phyloP scores from a whole-genome alignment of 2,113 vertebrate genomes.

The Spilogale gracilis region DNA sequence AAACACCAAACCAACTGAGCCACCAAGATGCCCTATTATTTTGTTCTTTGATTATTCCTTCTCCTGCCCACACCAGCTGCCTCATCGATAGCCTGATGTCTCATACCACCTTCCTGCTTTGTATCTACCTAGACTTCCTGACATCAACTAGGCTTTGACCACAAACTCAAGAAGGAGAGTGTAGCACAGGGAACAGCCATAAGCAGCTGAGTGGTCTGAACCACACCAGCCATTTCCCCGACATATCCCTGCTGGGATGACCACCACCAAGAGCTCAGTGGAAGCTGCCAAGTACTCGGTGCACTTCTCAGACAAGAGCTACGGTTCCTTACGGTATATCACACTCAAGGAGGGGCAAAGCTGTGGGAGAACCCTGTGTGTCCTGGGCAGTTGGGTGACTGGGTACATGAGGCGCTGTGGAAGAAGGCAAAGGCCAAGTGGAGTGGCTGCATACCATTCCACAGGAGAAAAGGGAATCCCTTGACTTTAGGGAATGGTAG shows the following conservation, averaged over 20 bases:
- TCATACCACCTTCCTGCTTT: constrained; percentile 60
- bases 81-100: constrained; percentile 68
- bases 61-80: constrained; percentile 60
- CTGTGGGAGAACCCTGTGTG: not conserved
- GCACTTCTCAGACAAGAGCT: rapidly evolving
- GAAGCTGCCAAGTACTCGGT: not conserved
- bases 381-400: too few relatives aligned
- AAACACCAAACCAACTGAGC: not conserved
- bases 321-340: not conserved
- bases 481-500: rapidly evolving
- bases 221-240: constrained; percentile 58
- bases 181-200: not conserved
- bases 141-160: constrained; percentile 76
- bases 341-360: rapidly evolving
- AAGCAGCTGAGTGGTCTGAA: not conserved
- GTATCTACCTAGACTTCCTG: constrained; percentile 62
- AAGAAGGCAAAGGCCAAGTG: not conserved
- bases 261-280: not conserved
- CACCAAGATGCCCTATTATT: not conserved
- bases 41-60: not conserved
- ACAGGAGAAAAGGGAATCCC: not conserved
- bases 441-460: not conserved
- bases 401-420: not conserved
- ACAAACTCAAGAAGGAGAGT: constrained; percentile 73
- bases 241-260: constrained; percentile 47